These are phyloP conservation scores for Leptinotarsa peninsularis DNA, from an alignment of 2,888 invertebrate species.

Conservation along the genomic window DNA sequence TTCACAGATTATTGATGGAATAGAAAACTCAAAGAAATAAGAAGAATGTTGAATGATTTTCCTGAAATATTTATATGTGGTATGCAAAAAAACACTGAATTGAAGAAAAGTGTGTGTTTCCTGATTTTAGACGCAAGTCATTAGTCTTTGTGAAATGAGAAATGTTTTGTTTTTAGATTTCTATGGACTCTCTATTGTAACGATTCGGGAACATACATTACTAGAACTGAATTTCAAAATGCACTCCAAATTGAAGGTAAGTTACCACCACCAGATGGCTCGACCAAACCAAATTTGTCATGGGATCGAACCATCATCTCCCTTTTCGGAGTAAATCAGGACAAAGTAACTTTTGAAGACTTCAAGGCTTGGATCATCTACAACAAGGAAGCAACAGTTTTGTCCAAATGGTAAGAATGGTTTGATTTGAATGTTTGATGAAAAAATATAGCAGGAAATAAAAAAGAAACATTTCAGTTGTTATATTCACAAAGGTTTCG, in stretches of 20 bases:
- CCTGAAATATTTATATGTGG: too few relatives aligned
- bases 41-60: too few relatives aligned
- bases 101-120: too few relatives aligned
- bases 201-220: constrained; percentile 80
- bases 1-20: too few relatives aligned
- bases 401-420: constrained; percentile 77
- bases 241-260: constrained; percentile 71
- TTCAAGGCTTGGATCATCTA: constrained; percentile 84
- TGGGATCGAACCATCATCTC: constrained; percentile 64
- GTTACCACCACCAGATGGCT: constrained; percentile 51
- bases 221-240: constrained; percentile 79
- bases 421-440: too few relatives aligned
- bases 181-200: constrained; percentile 88
- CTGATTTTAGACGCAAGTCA: background rate
- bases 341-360: constrained; percentile 77
- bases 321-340: constrained; percentile 64
- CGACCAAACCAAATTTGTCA: constrained; percentile 58
- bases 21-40: too few relatives aligned
- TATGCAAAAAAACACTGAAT: too few relatives aligned
- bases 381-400: constrained; percentile 81
- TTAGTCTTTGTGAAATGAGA: background rate
- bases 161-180: constrained; percentile 70
- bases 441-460: too few relatives aligned
- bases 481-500: too few relatives aligned
- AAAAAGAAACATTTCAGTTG: too few relatives aligned